Evolutionary conservation across 2,797 vertebrate species (phyloP), one percentile per base, ranked within the genome.

Genomic region (Anisognathus igniventris): DNA sequence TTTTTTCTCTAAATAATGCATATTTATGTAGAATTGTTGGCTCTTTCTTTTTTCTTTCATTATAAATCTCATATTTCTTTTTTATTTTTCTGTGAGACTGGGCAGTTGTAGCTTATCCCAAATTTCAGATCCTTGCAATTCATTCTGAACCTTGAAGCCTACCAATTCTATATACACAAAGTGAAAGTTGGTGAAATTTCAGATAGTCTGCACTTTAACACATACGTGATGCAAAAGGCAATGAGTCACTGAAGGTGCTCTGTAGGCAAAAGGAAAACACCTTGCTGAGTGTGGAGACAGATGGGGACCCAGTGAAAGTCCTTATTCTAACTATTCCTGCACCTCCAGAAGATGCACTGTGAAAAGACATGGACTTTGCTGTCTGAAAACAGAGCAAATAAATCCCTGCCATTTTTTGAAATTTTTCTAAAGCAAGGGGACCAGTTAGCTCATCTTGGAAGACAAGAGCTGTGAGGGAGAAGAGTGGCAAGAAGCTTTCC

Each of bases 1-100:
- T 73, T 97, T 61, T 93, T 96, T 67, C 37, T 57, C 48, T 92
- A 93, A 96, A 93, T 90, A 65, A 89, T 88, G 3, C 51, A 37
- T 74, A 53, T 72, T 73, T 94, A 48, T 61, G 17, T 61, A 50
- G n/a, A 65, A 72, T n/a, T 37, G 23, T 27, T 64, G 11, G 2
- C 6, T 83, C 24, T 74, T 85, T 72, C 9, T 71, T 37, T 72
- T 53, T 87, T 62, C 44, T 74, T 75, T 83, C 19, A 42, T 35
- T 73, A 44, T 60, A 66, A 93, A 33, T 7, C 1, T 66, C 4
- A 1, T 40, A 5, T 23, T 47, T 65, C 1, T 31, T 24, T 64
- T 60, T 44, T 67, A 28, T 30, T 62, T 35, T n/a, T 30, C 21
- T n/a, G 11, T 40, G 8, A 56, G 23, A 25, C 28, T 56, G 12